phyloP scores from a whole-genome alignment of 2,888 invertebrate species.

The Julus scanicus region DNA sequence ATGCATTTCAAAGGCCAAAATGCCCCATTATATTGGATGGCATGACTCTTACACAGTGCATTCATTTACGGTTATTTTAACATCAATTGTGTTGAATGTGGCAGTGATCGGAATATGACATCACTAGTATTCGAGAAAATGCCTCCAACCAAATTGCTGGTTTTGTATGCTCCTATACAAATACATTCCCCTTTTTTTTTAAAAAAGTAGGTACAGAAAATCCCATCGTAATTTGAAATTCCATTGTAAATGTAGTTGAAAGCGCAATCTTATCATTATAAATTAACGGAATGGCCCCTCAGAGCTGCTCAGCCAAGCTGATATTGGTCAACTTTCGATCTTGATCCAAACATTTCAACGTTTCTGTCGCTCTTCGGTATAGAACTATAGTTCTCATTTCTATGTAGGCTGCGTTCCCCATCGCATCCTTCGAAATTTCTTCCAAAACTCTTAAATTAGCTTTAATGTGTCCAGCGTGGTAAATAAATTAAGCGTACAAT shows the following conservation, averaged over 20 bases:
- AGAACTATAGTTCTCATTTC: neutral
- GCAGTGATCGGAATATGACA: neutral
- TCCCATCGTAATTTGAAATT: too few species aligned
- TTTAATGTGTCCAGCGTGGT: slow-evolving; percentile 20
- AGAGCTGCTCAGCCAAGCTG: too few species aligned
- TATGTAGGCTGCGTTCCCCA: neutral
- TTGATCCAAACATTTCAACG: too few species aligned
- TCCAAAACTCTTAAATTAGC: slow-evolving; percentile 23
- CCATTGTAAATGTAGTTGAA: too few species aligned
- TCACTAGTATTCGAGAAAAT: neutral
- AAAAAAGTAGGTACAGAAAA: too few species aligned
- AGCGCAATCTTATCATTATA: too few species aligned
- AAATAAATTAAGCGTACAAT: slow-evolving; percentile 31
- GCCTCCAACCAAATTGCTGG: neutral
- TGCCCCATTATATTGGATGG: neutral
- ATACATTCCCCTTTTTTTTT: too few species aligned
- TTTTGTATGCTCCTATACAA: too few species aligned
- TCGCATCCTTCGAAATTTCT: neutral
- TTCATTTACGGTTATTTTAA: neutral
- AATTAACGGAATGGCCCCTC: too few species aligned
- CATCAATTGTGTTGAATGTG: neutral
- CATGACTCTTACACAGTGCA: neutral
- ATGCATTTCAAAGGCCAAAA: neutral
- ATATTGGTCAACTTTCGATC: too few species aligned
- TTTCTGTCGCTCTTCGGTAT: too few species aligned